Evolutionary conservation across 2,888 invertebrate genomes (phyloP), one percentile per base, ranked within the genome.

Genomic region (Harpalus rubripes): DNA sequence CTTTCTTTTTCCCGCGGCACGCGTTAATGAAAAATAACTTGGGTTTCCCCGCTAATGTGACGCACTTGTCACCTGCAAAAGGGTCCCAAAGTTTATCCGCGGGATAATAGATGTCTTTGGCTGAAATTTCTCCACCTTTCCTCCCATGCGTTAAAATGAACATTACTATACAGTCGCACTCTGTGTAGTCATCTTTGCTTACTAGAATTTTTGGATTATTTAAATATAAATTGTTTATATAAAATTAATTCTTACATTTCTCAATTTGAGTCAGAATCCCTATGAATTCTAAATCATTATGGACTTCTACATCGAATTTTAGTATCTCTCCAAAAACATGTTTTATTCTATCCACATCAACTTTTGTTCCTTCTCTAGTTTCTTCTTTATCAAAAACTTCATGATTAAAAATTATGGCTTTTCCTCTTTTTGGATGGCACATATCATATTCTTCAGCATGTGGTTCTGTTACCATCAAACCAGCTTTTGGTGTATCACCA

Each of bases 1-100:
- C 84, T 56, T 68, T 84, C 16, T 84, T 78, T 56, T 79, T 58
- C 15, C 84, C 84, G 1, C 84, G 78, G 16, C 84, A 84, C 6
- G 84, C 84, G 26, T 58, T 84, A 85, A 93, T 91, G 86, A 93
- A 92, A 88, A 93, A 93, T 32, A 93, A 85, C 87, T 93, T 93
- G 0, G 93, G 93, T 87, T 93, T 93, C 22, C 92, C 93, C 44
- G 90, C 90, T 32, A 93, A 89, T 44, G 90, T 88, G 41, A 90
- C 88, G 86, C 92, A 92, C 22, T 87, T 89, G 86, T 93, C 91
- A 7, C 88, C 88, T 56, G 91, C 91, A 88, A 93, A 93, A 32
- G 89, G 89, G 32, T 88, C 87, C 88, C 92, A 91, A 4, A 93
- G 87, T 44, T 88, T 87, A 56, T 92, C 91, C 56, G 92, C 89